Base-by-base conservation (phyloP, 2,113 vertebrate genomes). In the Tricholaema leucomelas region DNA sequence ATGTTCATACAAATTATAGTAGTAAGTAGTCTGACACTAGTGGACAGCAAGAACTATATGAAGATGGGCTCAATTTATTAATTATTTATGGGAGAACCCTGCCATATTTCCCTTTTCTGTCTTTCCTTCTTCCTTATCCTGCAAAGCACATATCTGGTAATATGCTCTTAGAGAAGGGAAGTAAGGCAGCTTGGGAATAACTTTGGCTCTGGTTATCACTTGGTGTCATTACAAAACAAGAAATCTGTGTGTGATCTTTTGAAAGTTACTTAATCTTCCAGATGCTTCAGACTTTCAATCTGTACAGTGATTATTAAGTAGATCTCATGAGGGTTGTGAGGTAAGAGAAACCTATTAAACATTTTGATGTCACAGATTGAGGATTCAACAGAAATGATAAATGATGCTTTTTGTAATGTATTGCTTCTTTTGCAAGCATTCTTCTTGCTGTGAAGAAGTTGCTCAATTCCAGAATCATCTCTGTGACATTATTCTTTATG, bases 191-290 rank as follows among this genome's bases (percentile, higher is more conserved):
- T 70, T 91, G 84, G 71, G 67, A 92, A 82, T 91, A 85, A 80
- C 60, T 42, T 78, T 89, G 72, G 74, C 84, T 91, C 42, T 67
- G 64, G 44, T 63, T 77, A 61, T 85, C 52, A 54, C 27, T 71
- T 87, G 56, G 46, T 95, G 42, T 89, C 81, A 70, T 44, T 89
- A 56, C n/a, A 46, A 85, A 91, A 85, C 36, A 81, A 94, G 71
- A 92, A 91, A 91, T 50, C 19, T 76, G 9, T 73, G 40, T 80
- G 40, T 77, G 63, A 93, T 76, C 55, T 79, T 28, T 28, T n/a
- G 16, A 71, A 91, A 83, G 38, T 71, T 54, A 60, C 25, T 93
- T 77, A 25, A 89, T 71, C 60, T 80, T 87, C 64, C 60, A 79
- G 67, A 80, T 56, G 59, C 67, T 35, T 88, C 67, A 77, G 74